Evolutionary conservation across 2,797 vertebrate species (phyloP).

Genomic region (Mus minutoides): DNA sequence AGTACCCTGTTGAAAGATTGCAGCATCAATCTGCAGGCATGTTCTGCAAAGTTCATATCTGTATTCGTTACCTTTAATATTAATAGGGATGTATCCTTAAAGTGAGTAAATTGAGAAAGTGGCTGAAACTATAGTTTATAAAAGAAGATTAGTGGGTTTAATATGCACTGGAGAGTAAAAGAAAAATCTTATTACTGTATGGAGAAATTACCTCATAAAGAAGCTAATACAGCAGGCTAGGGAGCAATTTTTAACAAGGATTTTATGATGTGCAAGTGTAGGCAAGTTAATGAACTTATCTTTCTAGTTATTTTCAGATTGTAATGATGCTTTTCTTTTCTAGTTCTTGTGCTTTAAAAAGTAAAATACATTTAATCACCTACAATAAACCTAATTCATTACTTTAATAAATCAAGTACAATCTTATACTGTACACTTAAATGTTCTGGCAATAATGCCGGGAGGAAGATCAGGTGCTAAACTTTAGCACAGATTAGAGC

Average conservation of each 20-base stretch:
- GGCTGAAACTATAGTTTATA: slow-evolving; percentile 95
- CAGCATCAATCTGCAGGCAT: slow-evolving; percentile 87
- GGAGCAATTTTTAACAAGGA: slow-evolving; percentile 99
- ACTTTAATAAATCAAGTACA: slow-evolving; percentile 90
- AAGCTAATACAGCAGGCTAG: slow-evolving; percentile 99
- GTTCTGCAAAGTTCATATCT: slow-evolving; percentile 89
- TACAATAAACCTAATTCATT: slow-evolving; percentile 91
- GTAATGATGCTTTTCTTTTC: slow-evolving; percentile 94
- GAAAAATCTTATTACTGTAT: slow-evolving; percentile 99
- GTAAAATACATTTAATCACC: slow-evolving; percentile 92
- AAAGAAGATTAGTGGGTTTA: slow-evolving; percentile 99
- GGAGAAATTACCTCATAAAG: slow-evolving; percentile 99
- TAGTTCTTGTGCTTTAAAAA: slow-evolving; percentile 93
- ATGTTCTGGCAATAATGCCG: slow-evolving; percentile 81
- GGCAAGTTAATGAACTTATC: slow-evolving; percentile 99
- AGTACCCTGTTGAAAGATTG: slow-evolving; percentile 83
- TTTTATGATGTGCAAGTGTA: slow-evolving; percentile 99
- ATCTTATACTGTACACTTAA: slow-evolving; percentile 81
- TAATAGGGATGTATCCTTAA: slow-evolving; percentile 91
- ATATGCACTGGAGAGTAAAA: slow-evolving; percentile 99
- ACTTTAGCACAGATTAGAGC: slow-evolving; percentile 78
- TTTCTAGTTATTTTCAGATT: slow-evolving; percentile 97
- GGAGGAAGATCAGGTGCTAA: slow-evolving; percentile 86
- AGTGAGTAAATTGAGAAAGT: slow-evolving; percentile 92
- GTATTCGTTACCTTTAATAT: slow-evolving; percentile 91